phyloP scores from a whole-genome alignment of 2,113 vertebrate genomes.

The Daboia siamensis region DNA sequence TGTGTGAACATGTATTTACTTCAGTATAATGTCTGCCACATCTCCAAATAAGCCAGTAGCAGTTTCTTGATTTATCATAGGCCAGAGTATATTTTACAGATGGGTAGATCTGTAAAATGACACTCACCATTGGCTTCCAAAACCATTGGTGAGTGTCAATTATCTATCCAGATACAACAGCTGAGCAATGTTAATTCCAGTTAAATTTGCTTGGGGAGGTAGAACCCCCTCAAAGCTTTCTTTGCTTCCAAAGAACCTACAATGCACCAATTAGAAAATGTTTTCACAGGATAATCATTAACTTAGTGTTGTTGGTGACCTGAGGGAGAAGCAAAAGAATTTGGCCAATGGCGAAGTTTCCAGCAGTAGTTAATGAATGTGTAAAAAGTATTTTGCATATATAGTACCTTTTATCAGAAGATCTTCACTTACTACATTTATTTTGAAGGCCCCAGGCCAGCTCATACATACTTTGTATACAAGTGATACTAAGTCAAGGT shows the following conservation, averaged over 20 bases:
- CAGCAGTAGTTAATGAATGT: slow-evolving; percentile 70
- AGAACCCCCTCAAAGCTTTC: slow-evolving; percentile 1
- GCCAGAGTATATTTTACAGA: neutral
- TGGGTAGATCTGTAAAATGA: neutral
- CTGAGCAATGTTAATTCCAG: neutral
- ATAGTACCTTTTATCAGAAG: slow-evolving; percentile 70
- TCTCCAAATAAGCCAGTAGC: neutral
- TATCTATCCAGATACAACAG: neutral
- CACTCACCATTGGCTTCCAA: neutral
- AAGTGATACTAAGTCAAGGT: slow-evolving; percentile 45
- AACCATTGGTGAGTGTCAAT: neutral
- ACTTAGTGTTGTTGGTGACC: slow-evolving; percentile 55
- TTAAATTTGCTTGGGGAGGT: neutral
- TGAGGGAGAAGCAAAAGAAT: slow-evolving; percentile 45
- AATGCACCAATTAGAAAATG: slow-evolving; percentile 59
- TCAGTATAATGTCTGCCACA: neutral
- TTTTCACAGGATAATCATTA: slow-evolving; percentile 60
- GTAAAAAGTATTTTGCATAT: slow-evolving; percentile 70
- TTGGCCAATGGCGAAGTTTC: slow-evolving; percentile 58
- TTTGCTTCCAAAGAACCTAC: slow-evolving; percentile 41
- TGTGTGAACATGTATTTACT: neutral
- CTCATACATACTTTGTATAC: slow-evolving; percentile 51
- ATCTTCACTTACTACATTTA: slow-evolving; percentile 66
- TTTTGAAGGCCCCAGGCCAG: slow-evolving; percentile 62
- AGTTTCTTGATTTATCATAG: neutral